phyloP scores from a whole-genome alignment of 2,113 vertebrate genomes.

The Scophthalmus maximus region DNA sequence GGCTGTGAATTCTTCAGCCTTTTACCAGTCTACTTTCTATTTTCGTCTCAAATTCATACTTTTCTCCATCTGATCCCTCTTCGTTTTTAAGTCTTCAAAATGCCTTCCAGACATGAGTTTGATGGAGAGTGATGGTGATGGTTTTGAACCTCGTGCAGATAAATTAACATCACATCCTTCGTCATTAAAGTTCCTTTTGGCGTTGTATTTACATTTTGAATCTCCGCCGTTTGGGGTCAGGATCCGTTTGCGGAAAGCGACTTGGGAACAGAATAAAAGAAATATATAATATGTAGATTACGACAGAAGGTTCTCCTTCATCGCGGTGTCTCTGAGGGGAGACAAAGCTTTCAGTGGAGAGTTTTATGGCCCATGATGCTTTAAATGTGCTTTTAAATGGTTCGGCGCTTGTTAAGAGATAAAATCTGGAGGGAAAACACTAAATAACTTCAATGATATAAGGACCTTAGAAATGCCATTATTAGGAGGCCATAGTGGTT shows the following conservation, averaged over 20 bases:
- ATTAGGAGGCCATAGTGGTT: neutral
- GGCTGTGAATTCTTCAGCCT: slow-evolving; percentile 29
- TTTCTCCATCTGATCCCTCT: neutral
- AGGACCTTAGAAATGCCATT: neutral
- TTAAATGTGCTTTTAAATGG: neutral
- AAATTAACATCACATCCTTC: neutral
- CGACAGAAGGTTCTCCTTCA: neutral
- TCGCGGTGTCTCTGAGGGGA: neutral
- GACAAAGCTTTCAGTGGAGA: neutral
- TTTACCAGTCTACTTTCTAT: neutral
- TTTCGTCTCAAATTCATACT: neutral
- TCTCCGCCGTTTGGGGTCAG: neutral
- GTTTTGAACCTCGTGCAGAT: neutral
- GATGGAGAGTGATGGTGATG: slow-evolving; percentile 2
- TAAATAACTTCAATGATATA: neutral
- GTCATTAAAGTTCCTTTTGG: neutral
- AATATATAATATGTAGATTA: slow-evolving; percentile 3
- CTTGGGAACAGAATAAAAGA: neutral
- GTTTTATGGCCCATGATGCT: neutral
- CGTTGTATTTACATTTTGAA: neutral
- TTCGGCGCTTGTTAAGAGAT: neutral
- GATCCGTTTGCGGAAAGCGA: neutral
- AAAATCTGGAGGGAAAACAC: neutral
- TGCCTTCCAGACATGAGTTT: neutral
- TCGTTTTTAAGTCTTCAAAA: neutral